Conservation (phyloP, 2,888 invertebrate species). For the Meta bourneti region DNA sequence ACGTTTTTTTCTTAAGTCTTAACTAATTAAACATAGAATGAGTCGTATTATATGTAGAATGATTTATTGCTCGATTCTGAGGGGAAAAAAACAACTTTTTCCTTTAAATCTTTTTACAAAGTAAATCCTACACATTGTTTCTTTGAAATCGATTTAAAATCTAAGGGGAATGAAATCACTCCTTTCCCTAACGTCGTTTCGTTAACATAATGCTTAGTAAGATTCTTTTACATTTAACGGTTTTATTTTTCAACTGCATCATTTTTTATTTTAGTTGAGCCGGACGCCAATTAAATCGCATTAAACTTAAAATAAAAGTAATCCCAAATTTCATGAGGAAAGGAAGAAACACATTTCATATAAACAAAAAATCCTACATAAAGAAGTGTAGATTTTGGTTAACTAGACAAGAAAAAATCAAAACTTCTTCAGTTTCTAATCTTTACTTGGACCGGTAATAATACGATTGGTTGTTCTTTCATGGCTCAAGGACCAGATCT, state of each 20-base stretch:
- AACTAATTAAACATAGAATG: constrained; percentile 29
- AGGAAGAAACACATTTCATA: not conserved
- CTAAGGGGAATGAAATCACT: constrained; percentile 23
- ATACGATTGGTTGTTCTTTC: too few relatives aligned
- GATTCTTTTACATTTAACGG: constrained; percentile 19
- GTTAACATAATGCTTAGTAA: constrained; percentile 8
- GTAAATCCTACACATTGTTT: not conserved
- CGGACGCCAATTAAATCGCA: constrained; percentile 35
- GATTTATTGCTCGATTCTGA: constrained; percentile 11
- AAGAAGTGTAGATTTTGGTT: not conserved
- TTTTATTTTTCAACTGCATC: not conserved
- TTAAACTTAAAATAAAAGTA: constrained; percentile 23
- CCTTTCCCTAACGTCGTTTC: constrained; percentile 13
- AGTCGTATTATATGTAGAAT: constrained; percentile 30
- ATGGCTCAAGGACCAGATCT: too few relatives aligned
- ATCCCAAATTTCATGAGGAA: not conserved
- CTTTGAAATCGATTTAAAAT: constrained; percentile 27
- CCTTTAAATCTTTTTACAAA: constrained; percentile 20
- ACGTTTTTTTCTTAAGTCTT: constrained; percentile 3
- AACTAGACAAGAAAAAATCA: too few relatives aligned
- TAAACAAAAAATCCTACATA: not conserved
- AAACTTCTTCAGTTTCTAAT: too few relatives aligned
- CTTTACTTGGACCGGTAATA: too few relatives aligned
- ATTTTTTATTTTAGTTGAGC: too few relatives aligned
- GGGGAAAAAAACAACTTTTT: not conserved